A percentile compares a stretch with the other conserved stretches of the same genome.
These are phyloP conservation scores for Mixornis gularis DNA, from an alignment of 2,113 vertebrate genomes.

Conservation along the genomic window DNA sequence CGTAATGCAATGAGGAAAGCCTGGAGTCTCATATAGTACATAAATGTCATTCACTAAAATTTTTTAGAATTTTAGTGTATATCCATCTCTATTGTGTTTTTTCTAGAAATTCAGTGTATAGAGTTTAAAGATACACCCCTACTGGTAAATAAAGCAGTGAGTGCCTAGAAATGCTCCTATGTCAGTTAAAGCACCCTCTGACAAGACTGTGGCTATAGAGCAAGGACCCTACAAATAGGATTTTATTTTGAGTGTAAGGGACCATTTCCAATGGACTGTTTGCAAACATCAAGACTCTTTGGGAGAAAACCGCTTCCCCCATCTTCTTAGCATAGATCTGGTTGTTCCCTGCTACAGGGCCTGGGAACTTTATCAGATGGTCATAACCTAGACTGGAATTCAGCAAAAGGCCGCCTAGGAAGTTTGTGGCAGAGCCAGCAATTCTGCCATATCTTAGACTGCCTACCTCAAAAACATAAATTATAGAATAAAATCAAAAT, in stretches of 20 bases:
- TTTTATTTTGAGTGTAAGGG: not conserved
- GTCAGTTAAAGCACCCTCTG: not conserved
- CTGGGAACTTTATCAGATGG: not conserved
- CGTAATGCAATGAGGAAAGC: not conserved
- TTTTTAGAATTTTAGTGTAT: not conserved
- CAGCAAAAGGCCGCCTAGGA: not conserved
- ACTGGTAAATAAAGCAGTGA: not conserved
- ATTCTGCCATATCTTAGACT: not conserved
- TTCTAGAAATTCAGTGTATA: not conserved
- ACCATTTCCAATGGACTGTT: not conserved
- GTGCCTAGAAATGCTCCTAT: not conserved
- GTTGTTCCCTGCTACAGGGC: not conserved
- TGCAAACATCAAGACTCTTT: not conserved
- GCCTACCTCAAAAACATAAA: not conserved
- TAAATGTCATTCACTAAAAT: not conserved
- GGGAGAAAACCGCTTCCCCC: accelerated
- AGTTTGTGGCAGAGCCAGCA: not conserved
- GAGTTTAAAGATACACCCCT: not conserved
- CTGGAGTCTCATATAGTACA: not conserved
- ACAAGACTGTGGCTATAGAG: not conserved
- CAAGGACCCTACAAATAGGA: not conserved
- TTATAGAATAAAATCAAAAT: not conserved
- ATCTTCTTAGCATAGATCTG: not conserved
- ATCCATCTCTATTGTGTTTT: not conserved
- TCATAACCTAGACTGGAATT: not conserved